Percentiles rank a stretch among this genome's conserved stretches.
Conservation (phyloP, 92 coral and sea anemone species). For the Diadumene lineata region DNA sequence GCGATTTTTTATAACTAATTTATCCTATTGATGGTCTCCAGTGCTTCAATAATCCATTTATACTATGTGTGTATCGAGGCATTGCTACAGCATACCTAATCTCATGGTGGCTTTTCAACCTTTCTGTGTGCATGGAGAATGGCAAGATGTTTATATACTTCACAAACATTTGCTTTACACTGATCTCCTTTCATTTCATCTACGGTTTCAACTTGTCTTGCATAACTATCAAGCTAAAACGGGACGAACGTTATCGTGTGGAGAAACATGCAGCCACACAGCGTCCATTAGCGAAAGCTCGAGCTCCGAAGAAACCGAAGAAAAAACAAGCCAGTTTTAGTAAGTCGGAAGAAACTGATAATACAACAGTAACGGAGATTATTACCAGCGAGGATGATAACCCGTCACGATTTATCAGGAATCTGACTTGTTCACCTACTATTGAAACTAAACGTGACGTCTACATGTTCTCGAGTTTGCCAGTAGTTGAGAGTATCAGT, state of each 20-base stretch:
- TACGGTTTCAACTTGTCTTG: slow-evolving; percentile 30
- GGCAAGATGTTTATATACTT: slow-evolving; percentile 41
- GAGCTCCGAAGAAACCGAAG: background rate
- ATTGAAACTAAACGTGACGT: background rate
- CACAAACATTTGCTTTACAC: slow-evolving; percentile 27
- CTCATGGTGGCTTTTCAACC: slow-evolving; percentile 40
- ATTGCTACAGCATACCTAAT: slow-evolving; percentile 21
- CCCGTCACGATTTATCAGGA: background rate
- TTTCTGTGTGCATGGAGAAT: slow-evolving; percentile 15
- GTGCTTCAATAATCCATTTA: slow-evolving; percentile 30
- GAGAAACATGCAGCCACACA: background rate
- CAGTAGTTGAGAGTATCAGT: background rate
- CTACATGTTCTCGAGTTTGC: background rate
- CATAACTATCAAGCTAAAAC: slow-evolving; percentile 29
- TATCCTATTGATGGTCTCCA: too few species aligned
- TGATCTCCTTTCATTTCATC: slow-evolving; percentile 23
- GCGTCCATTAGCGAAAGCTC: slow-evolving; percentile 5
- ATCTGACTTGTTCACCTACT: background rate
- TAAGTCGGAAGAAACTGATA: background rate
- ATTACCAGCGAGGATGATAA: slow-evolving; percentile 14
- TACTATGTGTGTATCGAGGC: slow-evolving; percentile 21
- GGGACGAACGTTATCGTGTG: slow-evolving; percentile 1
- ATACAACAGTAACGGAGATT: background rate
- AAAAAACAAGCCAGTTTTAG: background rate
- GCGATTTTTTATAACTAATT: background rate